Base-by-base conservation (phyloP, 2,797 vertebrate genomes). In the Microcaecilia unicolor region DNA sequence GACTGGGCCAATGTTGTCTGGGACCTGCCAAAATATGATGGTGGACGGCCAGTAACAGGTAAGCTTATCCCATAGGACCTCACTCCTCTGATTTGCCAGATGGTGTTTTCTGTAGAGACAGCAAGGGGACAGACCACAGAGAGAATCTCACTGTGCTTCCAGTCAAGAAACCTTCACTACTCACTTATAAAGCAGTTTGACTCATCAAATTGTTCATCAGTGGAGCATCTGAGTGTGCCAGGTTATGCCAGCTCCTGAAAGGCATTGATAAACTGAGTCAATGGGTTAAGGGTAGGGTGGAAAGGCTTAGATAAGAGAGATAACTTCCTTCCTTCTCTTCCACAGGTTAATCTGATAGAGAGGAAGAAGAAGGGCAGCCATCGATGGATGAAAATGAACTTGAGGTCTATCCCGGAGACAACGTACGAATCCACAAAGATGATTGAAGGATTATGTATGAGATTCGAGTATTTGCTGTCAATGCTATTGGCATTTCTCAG, bases 401-500 rank as follows among this genome's bases (percentile, higher is more conserved):
- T 15, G 91, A 94, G 18, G 78, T 86, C 7, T 80, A 70, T 4
- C 73, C 83, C 15, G 78, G n/a, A 73, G 6, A 82, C 70, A 3
- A 76, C 78, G 1, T 93, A 88, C 0, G 86, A 92, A 46, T 83
- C 85, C 9, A 88, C 84, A 64, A 89, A 77, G 63, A 93, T 93
- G 92, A 90, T 93, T 3, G 92, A 95, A 64, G 92, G 92, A 45
- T 91, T 1, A 56, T 89, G 4, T 93, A 95, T 2, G 92, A 95
- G 75, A 92, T 95, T 84, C 77, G 89, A 10, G 89, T 92, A 39
- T 93, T 85, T 8, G 85, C 91, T 0, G 86, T 92, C 64, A 93
- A 95, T 1, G 53, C 74, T 58, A 91, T 93, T 0, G 91, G 91
- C 1, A 31, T 89, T 41, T 92, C 89, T 4, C 86, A 88, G 67